These are phyloP conservation scores for Fopius arisanus DNA, from an alignment of 1,140 invertebrate genomes.

Conservation along the genomic window DNA sequence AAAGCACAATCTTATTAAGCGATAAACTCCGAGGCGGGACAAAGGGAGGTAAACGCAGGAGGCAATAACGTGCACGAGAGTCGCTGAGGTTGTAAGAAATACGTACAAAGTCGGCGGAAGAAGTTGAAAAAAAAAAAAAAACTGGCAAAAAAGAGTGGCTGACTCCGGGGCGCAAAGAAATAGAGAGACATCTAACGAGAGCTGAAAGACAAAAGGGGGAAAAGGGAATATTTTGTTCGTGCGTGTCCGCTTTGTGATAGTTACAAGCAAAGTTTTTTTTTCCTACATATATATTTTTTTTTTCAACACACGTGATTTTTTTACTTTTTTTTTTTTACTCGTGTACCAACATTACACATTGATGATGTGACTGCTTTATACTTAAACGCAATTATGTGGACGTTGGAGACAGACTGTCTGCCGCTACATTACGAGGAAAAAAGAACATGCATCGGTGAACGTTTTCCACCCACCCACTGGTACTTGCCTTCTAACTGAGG, in stretches of 20 bases:
- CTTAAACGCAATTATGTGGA: slow-evolving; percentile 9
- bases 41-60: slow-evolving; percentile 3
- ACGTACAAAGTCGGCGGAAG: not conserved
- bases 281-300: not conserved
- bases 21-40: slow-evolving; percentile 5
- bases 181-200: not conserved
- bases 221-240: not conserved
- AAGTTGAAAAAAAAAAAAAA: not conserved
- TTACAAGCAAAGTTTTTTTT: not conserved
- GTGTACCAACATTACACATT: slow-evolving; percentile 6
- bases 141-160: not conserved
- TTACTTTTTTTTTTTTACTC: not conserved
- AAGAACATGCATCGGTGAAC: slow-evolving; percentile 6
- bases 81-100: slow-evolving; percentile 13
- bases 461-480: not conserved
- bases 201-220: not conserved
- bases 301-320: not conserved
- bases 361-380: slow-evolving; percentile 14
- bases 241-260: not conserved
- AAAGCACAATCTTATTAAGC: slow-evolving; percentile 11
- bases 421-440: slow-evolving; percentile 3
- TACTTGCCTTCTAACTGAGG: not conserved
- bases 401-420: slow-evolving; percentile 10
- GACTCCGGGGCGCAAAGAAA: not conserved
- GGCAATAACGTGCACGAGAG: slow-evolving; percentile 8